These are phyloP conservation scores for Cyclina sinensis DNA, from an alignment of 1,140 invertebrate genomes.

Conservation along the genomic window DNA sequence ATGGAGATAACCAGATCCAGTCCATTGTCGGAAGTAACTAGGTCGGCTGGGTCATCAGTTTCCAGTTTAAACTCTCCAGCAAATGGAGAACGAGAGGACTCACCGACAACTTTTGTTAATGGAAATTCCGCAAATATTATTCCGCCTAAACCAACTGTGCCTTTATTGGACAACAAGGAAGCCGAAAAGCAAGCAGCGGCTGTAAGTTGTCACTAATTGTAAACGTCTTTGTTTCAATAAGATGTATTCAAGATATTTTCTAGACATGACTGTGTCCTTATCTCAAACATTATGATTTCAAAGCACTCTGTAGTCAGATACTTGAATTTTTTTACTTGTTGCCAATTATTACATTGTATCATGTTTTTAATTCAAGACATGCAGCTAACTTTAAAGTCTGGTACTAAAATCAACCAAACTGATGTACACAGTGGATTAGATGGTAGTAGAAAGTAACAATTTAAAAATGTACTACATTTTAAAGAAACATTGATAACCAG, in stretches of 20 bases:
- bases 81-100: conserved; percentile 57
- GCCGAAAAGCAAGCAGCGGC: conserved; percentile 47
- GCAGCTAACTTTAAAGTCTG: too few species aligned
- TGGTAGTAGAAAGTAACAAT: too few species aligned
- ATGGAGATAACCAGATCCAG: conserved; percentile 45
- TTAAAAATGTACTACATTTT: too few species aligned
- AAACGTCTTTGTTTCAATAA: background rate
- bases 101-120: conserved; percentile 30
- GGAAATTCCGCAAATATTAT: background rate
- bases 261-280: too few species aligned
- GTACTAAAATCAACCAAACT: too few species aligned
- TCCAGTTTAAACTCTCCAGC: conserved; percentile 63
- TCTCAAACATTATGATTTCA: too few species aligned
- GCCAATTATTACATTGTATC: too few species aligned
- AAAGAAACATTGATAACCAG: too few species aligned
- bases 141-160: conserved; percentile 12
- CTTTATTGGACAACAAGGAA: conserved; percentile 45
- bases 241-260: too few species aligned
- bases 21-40: conserved; percentile 54
- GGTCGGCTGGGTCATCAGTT: conserved; percentile 55
- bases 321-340: too few species aligned
- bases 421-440: too few species aligned
- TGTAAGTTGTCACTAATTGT: conserved; percentile 25
- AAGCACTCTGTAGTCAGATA: background rate
- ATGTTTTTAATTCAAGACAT: too few species aligned